Evolutionary conservation across 2,888 invertebrate species (phyloP).

Genomic region (Priocnemis perturbator): DNA sequence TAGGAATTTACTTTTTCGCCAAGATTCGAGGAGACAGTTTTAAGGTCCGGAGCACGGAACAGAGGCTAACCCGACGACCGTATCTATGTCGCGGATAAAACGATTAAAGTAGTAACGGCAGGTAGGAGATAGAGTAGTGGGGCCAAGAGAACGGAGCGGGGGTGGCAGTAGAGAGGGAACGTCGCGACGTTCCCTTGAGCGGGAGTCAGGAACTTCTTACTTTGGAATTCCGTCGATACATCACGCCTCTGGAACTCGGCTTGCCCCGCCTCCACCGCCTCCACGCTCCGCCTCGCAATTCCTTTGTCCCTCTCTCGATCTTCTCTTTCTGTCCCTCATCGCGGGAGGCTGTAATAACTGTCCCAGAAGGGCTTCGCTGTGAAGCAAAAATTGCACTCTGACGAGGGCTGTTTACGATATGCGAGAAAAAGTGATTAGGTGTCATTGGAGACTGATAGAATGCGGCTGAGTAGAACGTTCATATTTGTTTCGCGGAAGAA

Average conservation of each 20-base stretch:
- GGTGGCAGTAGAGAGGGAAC: slow-evolving; percentile 34
- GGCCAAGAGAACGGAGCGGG: slow-evolving; percentile 32
- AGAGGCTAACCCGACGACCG: slow-evolving; percentile 35
- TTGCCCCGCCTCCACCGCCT: slow-evolving; percentile 67
- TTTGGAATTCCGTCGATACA: slow-evolving; percentile 72
- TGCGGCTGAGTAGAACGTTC: not conserved
- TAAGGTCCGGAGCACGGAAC: slow-evolving; percentile 15
- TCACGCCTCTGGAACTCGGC: slow-evolving; percentile 69
- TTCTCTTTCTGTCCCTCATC: slow-evolving; percentile 20
- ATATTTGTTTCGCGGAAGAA: not conserved
- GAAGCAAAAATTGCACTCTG: too few relatives aligned
- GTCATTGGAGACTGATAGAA: not conserved
- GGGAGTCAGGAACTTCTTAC: slow-evolving; percentile 61
- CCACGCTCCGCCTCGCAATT: slow-evolving; percentile 67
- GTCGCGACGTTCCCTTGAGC: slow-evolving; percentile 53
- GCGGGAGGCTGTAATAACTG: not conserved
- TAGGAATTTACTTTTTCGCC: too few relatives aligned
- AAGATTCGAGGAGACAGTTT: slow-evolving; percentile 51
- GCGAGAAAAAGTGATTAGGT: too few relatives aligned
- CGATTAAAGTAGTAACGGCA: slow-evolving; percentile 7
- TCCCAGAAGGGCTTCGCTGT: slow-evolving; percentile 21
- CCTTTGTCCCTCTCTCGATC: slow-evolving; percentile 43
- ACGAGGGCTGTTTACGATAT: too few relatives aligned
- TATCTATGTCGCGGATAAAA: slow-evolving; percentile 15
- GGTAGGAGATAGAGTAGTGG: slow-evolving; percentile 10